Evolutionary conservation across 2,888 invertebrate genomes (phyloP).

Genomic region (Drosophila diplacantha): DNA sequence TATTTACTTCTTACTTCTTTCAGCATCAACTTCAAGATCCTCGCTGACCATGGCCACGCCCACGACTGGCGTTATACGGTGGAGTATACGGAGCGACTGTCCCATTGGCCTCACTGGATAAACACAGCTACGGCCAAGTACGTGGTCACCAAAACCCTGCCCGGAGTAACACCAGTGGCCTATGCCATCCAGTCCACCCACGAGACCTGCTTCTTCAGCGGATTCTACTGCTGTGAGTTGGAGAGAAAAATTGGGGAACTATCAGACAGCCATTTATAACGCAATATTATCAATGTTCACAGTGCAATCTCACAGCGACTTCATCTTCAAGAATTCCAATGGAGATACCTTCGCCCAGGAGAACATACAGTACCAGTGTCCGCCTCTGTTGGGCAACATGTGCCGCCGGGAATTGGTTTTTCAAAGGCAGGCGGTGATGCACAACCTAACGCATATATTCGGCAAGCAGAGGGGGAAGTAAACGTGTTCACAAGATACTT

Average conservation of each 20-base stretch:
- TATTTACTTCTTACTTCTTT: background rate
- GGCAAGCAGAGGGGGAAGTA: slow-evolving; percentile 28
- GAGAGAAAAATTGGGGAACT: background rate
- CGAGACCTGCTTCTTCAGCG: slow-evolving; percentile 81
- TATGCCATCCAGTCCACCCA: slow-evolving; percentile 82
- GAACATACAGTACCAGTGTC: slow-evolving; percentile 81
- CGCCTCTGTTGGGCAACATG: slow-evolving; percentile 79
- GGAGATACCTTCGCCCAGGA: slow-evolving; percentile 80
- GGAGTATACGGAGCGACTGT: slow-evolving; percentile 82
- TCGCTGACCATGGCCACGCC: slow-evolving; percentile 82
- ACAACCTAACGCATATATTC: slow-evolving; percentile 74
- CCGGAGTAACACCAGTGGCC: slow-evolving; percentile 75
- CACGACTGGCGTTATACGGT: slow-evolving; percentile 85
- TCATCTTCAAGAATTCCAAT: slow-evolving; percentile 79
- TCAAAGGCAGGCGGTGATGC: slow-evolving; percentile 76
- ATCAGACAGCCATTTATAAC: slow-evolving; percentile 14
- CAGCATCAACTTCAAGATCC: slow-evolving; percentile 82
- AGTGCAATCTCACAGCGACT: slow-evolving; percentile 83
- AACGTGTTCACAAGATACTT: background rate
- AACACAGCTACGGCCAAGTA: slow-evolving; percentile 81
- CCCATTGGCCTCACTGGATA: slow-evolving; percentile 82
- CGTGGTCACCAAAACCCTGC: slow-evolving; percentile 79
- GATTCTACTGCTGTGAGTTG: slow-evolving; percentile 81
- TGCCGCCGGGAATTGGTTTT: slow-evolving; percentile 80
- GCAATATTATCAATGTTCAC: slow-evolving; percentile 68